phyloP scores from a whole-genome alignment of 2,888 invertebrate species.

The Ligdia adustata region DNA sequence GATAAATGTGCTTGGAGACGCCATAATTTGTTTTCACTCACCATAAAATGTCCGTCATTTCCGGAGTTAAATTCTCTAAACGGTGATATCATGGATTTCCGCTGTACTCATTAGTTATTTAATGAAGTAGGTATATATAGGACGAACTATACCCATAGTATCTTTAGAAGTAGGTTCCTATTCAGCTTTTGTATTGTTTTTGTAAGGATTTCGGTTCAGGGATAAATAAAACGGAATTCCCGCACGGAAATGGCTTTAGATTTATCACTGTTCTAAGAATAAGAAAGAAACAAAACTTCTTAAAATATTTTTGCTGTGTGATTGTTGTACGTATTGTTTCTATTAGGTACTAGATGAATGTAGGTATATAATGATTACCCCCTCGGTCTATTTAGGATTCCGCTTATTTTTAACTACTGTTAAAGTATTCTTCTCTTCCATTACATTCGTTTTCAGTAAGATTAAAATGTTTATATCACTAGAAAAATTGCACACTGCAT shows the following conservation, averaged over 20 bases:
- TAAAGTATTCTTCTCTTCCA: too few relatives aligned
- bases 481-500: too few relatives aligned
- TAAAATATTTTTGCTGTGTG: neutral
- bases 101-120: slow-evolving; percentile 22
- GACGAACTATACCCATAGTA: neutral
- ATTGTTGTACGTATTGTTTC: neutral
- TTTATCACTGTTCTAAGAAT: slow-evolving; percentile 10
- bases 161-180: neutral
- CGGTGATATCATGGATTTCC: slow-evolving; percentile 23
- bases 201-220: slow-evolving; percentile 6
- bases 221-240: slow-evolving; percentile 16
- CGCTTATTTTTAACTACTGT: too few relatives aligned
- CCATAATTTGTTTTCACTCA: slow-evolving; percentile 20
- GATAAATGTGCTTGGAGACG: slow-evolving; percentile 13
- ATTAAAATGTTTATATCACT: too few relatives aligned
- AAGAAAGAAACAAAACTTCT: neutral
- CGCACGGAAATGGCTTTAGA: slow-evolving; percentile 8
- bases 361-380: too few relatives aligned
- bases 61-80: slow-evolving; percentile 17
- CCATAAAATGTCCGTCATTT: slow-evolving; percentile 21
- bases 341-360: too few relatives aligned
- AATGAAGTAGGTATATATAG: neutral
- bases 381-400: too few relatives aligned
- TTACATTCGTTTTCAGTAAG: too few relatives aligned
- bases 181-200: slow-evolving; percentile 3